A percentile compares a stretch with the other conserved stretches of the same genome.
phyloP scores from a whole-genome alignment of 2,888 invertebrate genomes.

The Monopis laevigella region DNA sequence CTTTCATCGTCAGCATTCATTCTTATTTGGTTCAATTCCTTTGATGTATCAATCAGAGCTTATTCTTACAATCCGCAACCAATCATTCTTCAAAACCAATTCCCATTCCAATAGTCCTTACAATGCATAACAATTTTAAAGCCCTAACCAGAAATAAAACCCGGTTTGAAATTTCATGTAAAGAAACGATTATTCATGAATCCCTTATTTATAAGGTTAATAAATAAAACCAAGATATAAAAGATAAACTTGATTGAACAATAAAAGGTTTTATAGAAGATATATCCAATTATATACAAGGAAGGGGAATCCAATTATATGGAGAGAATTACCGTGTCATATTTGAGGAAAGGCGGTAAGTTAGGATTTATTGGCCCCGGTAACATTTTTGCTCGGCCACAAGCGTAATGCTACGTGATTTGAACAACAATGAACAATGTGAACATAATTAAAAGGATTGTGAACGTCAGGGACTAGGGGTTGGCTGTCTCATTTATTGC shows the following conservation, averaged over 20 bases:
- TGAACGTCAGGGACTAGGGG: neutral
- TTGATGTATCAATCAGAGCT: constrained; percentile 9
- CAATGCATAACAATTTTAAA: neutral
- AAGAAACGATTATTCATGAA: neutral
- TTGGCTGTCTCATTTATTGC: neutral
- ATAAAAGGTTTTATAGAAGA: no score
- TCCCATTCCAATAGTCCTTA: neutral
- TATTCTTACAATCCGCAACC: neutral
- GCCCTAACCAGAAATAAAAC: neutral
- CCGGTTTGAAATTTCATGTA: neutral
- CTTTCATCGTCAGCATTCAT: neutral
- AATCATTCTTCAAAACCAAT: constrained; percentile 6
- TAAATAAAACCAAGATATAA: no score
- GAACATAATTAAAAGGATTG: constrained; percentile 3
- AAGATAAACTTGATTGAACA: no score
- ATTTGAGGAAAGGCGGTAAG: constrained; percentile 4
- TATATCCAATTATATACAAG: no score
- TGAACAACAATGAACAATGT: constrained; percentile 4
- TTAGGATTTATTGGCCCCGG: constrained; percentile 8
- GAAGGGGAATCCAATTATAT: constrained; percentile 7
- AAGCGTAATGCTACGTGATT: constrained; percentile 4
- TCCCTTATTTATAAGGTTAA: no score
- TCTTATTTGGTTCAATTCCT: no score
- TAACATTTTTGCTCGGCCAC: constrained; percentile 3
- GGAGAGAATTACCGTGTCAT: constrained; percentile 10